Evolutionary conservation across 2,113 vertebrate species (phyloP).

Genomic region (Trogon surrucura): DNA sequence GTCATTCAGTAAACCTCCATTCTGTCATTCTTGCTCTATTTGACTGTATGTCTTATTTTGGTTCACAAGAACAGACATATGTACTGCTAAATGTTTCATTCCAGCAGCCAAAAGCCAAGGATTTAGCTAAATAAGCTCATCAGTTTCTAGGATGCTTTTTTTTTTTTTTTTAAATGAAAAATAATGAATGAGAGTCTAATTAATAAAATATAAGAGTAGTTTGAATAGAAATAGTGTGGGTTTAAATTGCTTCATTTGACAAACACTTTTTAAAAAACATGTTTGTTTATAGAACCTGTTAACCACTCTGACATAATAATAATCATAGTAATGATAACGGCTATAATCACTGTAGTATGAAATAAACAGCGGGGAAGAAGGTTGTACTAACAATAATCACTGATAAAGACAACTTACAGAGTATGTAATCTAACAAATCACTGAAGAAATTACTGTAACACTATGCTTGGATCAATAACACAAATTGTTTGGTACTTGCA

Average conservation of each 20-base stretch:
- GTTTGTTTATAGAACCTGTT: slow-evolving; percentile 35
- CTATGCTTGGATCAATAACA: slow-evolving; percentile 31
- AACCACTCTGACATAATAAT: slow-evolving; percentile 14
- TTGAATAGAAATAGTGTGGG: not conserved
- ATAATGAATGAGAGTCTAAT: not conserved
- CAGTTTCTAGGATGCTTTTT: not conserved
- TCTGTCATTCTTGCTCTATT: not conserved
- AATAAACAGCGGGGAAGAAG: slow-evolving; percentile 21
- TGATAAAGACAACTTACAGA: not conserved
- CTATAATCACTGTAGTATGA: slow-evolving; percentile 34
- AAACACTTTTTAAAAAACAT: not conserved
- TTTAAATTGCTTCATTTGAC: not conserved
- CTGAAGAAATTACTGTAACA: not conserved
- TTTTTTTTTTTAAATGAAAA: not conserved
- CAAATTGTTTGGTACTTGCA: not conserved
- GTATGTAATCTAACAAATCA: not conserved
- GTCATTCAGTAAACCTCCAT: not conserved
- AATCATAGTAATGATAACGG: slow-evolving; percentile 41
- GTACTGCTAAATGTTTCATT: not conserved
- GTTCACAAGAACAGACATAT: not conserved
- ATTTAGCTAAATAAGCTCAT: not conserved
- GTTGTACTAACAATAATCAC: slow-evolving; percentile 14
- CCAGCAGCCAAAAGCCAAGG: not conserved
- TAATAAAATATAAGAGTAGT: not conserved
- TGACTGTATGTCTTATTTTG: not conserved